A percentile compares a stretch with the other conserved stretches of the same genome.
Evolutionary conservation across 1,140 invertebrate species (phyloP).

Genomic region (Calephelis virginiensis): DNA sequence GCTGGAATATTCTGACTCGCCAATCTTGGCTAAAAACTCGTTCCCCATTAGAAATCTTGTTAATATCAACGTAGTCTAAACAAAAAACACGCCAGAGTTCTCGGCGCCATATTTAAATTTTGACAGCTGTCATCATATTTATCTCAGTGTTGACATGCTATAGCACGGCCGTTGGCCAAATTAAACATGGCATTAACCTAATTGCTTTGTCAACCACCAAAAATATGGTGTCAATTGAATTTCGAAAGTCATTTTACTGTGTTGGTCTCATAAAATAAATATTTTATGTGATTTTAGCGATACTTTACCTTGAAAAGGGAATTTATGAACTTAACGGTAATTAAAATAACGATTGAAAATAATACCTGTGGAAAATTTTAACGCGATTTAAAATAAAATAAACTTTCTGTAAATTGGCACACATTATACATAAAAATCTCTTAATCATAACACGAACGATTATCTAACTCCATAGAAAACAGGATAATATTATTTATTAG

Average conservation of each 20-base stretch:
- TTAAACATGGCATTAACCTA: slow-evolving; percentile 16
- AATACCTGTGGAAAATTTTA: too few species aligned
- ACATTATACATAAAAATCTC: too few species aligned
- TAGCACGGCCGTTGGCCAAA: background rate
- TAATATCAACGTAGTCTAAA: too few species aligned
- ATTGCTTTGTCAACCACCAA: slow-evolving; percentile 17
- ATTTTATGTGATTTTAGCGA: background rate
- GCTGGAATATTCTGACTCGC: too few species aligned
- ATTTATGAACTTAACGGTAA: slow-evolving; percentile 2
- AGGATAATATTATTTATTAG: too few species aligned
- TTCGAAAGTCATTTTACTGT: slow-evolving; percentile 1
- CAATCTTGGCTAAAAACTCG: too few species aligned
- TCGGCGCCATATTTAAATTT: slow-evolving; percentile 6
- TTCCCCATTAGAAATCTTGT: too few species aligned
- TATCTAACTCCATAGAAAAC: too few species aligned
- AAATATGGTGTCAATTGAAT: slow-evolving; percentile 11
- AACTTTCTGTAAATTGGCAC: too few species aligned
- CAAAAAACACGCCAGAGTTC: background rate
- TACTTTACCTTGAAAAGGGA: background rate
- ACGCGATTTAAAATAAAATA: too few species aligned
- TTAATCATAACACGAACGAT: too few species aligned
- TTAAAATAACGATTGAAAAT: too few species aligned
- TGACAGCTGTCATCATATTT: slow-evolving; percentile 16
- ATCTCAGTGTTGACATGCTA: slow-evolving; percentile 9
- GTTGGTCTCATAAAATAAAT: slow-evolving; percentile 1